Evolutionary conservation across 2,113 vertebrate species (phyloP).

Genomic region (Tetrao urogallus): DNA sequence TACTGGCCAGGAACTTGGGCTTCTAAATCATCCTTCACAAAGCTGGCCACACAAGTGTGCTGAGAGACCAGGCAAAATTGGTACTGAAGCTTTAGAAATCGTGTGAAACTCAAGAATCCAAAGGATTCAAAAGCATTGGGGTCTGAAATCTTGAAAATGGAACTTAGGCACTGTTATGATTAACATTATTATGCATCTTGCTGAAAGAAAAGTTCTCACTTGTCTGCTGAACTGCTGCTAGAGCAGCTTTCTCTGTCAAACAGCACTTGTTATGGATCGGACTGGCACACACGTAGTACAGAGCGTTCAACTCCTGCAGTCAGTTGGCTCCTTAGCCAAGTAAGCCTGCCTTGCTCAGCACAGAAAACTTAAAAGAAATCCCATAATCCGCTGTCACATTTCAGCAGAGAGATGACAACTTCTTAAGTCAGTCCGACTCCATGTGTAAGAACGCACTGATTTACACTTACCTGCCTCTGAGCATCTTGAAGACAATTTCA

Average conservation of each 20-base stretch:
- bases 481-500: background rate
- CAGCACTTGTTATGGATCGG: background rate
- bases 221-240: background rate
- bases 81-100: background rate
- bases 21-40: constrained; percentile 67
- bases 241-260: background rate
- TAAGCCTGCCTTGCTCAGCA: background rate
- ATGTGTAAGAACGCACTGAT: background rate
- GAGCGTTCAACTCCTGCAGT: background rate
- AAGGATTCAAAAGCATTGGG: background rate
- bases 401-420: constrained; percentile 27
- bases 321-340: background rate
- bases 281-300: background rate
- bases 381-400: background rate
- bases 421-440: background rate
- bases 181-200: background rate
- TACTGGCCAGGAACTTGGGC: constrained; percentile 55
- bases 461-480: background rate
- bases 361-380: background rate
- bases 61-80: constrained; percentile 9
- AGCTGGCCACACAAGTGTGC: constrained; percentile 58
- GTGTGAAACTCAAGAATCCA: background rate
- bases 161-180: background rate
- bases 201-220: background rate
- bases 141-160: background rate